These are phyloP conservation scores for Paradisaea rubra DNA, from an alignment of 2,113 vertebrate species.

Conservation along the genomic window DNA sequence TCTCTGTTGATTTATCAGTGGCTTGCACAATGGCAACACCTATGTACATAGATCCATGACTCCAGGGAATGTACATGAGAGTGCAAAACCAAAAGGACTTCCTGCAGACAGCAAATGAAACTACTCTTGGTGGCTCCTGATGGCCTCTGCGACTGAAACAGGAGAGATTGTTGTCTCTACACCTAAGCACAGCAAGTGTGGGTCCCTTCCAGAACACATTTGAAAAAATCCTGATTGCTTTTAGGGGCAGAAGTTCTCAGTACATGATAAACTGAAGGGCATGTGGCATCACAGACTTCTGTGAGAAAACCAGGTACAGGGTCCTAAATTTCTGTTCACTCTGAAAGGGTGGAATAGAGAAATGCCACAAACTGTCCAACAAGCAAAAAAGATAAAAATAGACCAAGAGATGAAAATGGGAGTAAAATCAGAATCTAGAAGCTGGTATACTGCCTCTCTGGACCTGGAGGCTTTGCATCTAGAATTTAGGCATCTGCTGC, in stretches of 20 bases:
- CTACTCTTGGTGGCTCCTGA: not conserved
- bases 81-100: not conserved
- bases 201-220: not conserved
- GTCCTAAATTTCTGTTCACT: not conserved
- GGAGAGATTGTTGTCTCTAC: not conserved
- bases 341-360: not conserved
- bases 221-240: not conserved
- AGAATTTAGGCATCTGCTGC: not conserved
- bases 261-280: not conserved
- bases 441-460: not conserved
- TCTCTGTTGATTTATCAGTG: not conserved
- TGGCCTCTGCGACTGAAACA: not conserved
- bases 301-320: not conserved
- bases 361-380: not conserved
- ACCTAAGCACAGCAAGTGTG: not conserved
- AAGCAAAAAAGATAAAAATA: not conserved
- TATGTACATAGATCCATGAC: too few species aligned
- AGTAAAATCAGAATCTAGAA: not conserved
- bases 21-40: not conserved
- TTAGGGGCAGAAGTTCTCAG: not conserved
- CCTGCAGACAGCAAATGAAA: not conserved
- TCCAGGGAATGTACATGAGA: not conserved
- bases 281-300: not conserved
- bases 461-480: not conserved
- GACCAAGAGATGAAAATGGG: not conserved